A percentile compares a stretch with the other conserved stretches of the same genome.
phyloP scores from a whole-genome alignment of 2,113 vertebrate species.

The Gavialis gangeticus region DNA sequence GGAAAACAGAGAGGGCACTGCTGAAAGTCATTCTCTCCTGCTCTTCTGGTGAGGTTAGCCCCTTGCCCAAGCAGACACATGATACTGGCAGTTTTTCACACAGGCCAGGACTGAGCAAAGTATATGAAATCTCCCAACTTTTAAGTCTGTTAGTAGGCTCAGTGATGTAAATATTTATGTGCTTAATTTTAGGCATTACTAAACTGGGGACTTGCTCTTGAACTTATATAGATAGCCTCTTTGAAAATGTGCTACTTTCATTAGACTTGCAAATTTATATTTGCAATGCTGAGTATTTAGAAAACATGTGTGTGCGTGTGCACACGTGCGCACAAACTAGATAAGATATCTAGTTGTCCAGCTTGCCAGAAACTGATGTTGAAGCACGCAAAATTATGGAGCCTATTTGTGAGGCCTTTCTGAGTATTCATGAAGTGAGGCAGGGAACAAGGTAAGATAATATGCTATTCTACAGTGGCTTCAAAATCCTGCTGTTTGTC shows the following conservation, averaged over 20 bases:
- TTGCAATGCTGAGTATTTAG: not conserved
- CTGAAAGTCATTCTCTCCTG: not conserved
- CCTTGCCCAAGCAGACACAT: not conserved
- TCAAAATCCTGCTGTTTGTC: not conserved
- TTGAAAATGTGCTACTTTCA: not conserved
- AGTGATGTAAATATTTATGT: not conserved
- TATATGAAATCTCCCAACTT: not conserved
- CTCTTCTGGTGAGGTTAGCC: not conserved
- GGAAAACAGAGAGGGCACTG: too few species aligned
- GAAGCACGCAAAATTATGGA: not conserved
- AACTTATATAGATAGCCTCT: not conserved
- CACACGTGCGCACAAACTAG: fast-evolving
- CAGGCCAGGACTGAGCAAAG: not conserved
- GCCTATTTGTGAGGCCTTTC: fast-evolving
- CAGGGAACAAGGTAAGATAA: not conserved
- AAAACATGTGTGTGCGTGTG: fast-evolving
- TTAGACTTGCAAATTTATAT: not conserved
- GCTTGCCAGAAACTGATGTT: fast-evolving
- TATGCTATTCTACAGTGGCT: not conserved
- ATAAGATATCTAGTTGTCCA: not conserved
- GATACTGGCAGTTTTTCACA: not conserved
- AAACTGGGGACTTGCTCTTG: not conserved
- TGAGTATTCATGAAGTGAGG: not conserved
- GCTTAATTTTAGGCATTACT: not conserved
- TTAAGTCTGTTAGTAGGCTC: not conserved